Base-by-base conservation (phyloP, 2,888 invertebrate genomes). In the Polydrusus cervinus region DNA sequence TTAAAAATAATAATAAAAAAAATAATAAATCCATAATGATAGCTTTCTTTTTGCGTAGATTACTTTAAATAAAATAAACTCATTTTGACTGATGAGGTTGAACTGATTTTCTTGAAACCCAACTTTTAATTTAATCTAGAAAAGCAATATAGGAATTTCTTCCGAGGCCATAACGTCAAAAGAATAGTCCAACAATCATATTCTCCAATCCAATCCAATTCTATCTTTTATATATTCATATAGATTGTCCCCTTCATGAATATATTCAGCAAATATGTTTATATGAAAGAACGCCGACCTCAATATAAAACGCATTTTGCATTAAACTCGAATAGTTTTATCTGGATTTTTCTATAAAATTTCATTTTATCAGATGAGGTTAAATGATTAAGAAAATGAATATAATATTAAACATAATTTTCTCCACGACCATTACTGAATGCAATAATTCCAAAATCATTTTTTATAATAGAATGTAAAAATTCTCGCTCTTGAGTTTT, bases 221-320 rank as follows among this genome's bases (percentile, higher is more conserved):
- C 16, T 10, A 70, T 49, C 47, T 47, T 57, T 70, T 61, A 47
- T 45, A 18, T 38, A 70, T 70, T 70, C 69, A 70, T 61, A 61
- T 64, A 45, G 34, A 71, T 64, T 71, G 62, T 71, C 62, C 64
- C 55, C 55, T 25, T 71, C 64, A 71, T 71, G 64, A 71, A 71
- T 71, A 64, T 71, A 71, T 71, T 71, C 71, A 71, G 16, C 38
- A 64, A 64, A 43, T 51, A 71, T 62, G 61, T 71, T 62, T 71
- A 71, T 64, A 71, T 71, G 53, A 64, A 71, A 53, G 64, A 34
- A 43, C 51, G 40, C 43, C 40, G 40, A 55, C 30, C 38, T 25
- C 64, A 61, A 61, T 61, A 70, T 70, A 38, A 60, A 60, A 60
- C 57, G 57, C 57, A 60, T 60, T 60, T 60, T 60, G 57, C 57